Evolutionary conservation across 2,113 vertebrate genomes (phyloP), one percentile per base, ranked within the genome.

Genomic region (Ptyas mucosa): DNA sequence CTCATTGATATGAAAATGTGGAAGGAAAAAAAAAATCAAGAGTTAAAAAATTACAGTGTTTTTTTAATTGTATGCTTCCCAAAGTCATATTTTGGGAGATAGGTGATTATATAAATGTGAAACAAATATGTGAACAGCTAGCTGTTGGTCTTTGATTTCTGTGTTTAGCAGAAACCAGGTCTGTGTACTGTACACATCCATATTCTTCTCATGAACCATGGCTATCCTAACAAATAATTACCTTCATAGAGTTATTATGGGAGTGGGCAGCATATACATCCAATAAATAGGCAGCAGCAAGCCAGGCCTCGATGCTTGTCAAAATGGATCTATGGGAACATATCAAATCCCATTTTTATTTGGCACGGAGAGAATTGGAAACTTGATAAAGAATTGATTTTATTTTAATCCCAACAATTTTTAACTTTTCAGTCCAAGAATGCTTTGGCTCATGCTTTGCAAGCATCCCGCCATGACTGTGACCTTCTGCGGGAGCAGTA

Each of bases 401-500:
- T 26, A 23, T 75, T 55, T 53, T 15, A 94, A 12, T 55, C 26
- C 64, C 20, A 61, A 9, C 46, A 7, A 89, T 89, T 94, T 87
- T 92, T 54, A 94, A 87, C 43, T 9, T n/a, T 93, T 57, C 95
- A 99, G 99, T 97, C 98, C 43, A 99, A 99, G 96, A 99, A 95
- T 0, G 97, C 98, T 0, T 95, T 99, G 97, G 98, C 98, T 86
- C 99, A 99, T 0, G 98, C 99, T 0, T 97, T 99, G 93, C 99
- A 99, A 97, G 98, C 98, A 8, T 97, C 98, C 57, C 97, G 98
- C 26, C 99, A 99, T 0, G 99, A 99, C 96, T 98, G 99, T 0
- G 99, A 99, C 93, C 98, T 99, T 86, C 98, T 99, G 95, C 97
- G 98, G 90, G 99, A 99, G 96, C 99, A 99, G 97, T 99, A 99